Conservation (phyloP, 2,797 vertebrate species). For the Xenops minutus region DNA sequence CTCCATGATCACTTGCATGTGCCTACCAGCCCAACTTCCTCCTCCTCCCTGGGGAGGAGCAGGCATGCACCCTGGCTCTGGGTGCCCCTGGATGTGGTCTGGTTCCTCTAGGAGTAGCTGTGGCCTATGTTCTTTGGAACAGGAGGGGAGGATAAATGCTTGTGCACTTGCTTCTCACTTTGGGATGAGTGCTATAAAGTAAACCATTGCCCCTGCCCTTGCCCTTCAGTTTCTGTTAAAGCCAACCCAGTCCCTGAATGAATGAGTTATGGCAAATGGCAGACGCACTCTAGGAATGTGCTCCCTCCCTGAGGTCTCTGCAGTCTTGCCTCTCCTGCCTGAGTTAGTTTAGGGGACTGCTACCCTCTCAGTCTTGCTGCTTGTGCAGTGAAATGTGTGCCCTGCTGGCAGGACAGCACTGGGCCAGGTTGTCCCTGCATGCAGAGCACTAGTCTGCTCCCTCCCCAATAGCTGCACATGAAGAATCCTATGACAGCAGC, state of each 20-base stretch:
- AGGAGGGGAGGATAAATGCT: background rate
- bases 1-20: fast-evolving
- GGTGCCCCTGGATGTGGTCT: background rate
- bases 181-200: background rate
- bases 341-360: background rate
- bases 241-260: too few relatives aligned
- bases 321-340: fast-evolving
- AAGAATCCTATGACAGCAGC: fast-evolving
- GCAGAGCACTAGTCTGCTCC: background rate
- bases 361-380: background rate
- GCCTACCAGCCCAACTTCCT: background rate
- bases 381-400: fast-evolving
- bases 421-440: background rate
- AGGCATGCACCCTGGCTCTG: fast-evolving
- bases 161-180: fast-evolving
- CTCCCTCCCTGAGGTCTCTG: background rate
- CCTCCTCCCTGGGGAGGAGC: background rate
- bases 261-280: fast-evolving
- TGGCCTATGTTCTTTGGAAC: fast-evolving
- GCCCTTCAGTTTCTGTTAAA: background rate
- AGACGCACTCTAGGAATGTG: fast-evolving
- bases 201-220: background rate
- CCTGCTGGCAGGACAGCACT: background rate
- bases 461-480: fast-evolving
- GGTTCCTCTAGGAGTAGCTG: background rate